Percentiles rank a stretch among this genome's conserved stretches.
Conservation (phyloP, 2,113 vertebrate species). For the Psophia crepitans region DNA sequence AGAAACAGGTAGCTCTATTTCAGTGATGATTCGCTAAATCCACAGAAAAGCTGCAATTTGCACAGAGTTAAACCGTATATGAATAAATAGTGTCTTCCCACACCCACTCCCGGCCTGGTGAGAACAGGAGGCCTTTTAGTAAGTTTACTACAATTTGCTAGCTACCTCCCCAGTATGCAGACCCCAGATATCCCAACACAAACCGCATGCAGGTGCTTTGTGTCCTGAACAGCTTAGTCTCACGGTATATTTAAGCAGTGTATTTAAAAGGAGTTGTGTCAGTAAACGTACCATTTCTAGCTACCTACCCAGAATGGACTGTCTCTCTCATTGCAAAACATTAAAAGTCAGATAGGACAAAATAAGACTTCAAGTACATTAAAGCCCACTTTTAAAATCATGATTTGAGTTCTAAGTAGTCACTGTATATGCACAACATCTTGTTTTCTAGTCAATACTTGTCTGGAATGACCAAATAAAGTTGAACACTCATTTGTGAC, state of each 20-base stretch:
- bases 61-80: background rate
- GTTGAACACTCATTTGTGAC: background rate
- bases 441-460: background rate
- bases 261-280: background rate
- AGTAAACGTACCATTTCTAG: background rate
- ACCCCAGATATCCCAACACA: background rate
- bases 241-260: background rate
- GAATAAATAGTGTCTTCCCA: background rate
- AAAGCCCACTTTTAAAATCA: background rate
- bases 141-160: background rate
- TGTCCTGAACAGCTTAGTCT: constrained; percentile 9
- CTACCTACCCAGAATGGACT: background rate
- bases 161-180: background rate
- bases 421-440: constrained; percentile 7
- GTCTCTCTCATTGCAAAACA: background rate
- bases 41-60: constrained; percentile 42
- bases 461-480: constrained; percentile 16
- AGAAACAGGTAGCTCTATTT: constrained; percentile 13
- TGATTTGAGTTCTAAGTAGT: constrained; percentile 5
- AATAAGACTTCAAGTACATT: constrained; percentile 12
- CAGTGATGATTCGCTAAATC: constrained; percentile 33
- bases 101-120: background rate
- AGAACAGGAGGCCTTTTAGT: background rate
- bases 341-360: background rate
- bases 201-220: background rate